phyloP scores from a whole-genome alignment of 1,140 invertebrate genomes.

The Diachasmimorpha longicaudata region DNA sequence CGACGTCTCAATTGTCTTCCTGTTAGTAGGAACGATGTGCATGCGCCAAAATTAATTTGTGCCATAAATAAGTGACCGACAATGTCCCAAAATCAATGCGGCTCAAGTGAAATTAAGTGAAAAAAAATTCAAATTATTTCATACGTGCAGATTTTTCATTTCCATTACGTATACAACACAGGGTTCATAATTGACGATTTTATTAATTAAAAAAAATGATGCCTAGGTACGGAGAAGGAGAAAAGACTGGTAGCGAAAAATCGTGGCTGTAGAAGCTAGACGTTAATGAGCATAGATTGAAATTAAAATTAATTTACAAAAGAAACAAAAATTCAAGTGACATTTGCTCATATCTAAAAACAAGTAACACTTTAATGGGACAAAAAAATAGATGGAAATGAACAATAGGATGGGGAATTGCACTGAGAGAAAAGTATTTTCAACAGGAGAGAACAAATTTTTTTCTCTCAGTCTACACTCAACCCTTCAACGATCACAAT shows the following conservation, averaged over 20 bases:
- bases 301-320: slow-evolving; percentile 31
- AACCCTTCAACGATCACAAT: too few relatives aligned
- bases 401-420: background rate
- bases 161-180: slow-evolving; percentile 33
- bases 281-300: slow-evolving; percentile 32
- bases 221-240: slow-evolving; percentile 48
- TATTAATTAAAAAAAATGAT: slow-evolving; percentile 36
- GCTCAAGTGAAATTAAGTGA: slow-evolving; percentile 19
- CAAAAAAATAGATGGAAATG: background rate
- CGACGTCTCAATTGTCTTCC: slow-evolving; percentile 10
- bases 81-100: slow-evolving; percentile 19
- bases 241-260: slow-evolving; percentile 53
- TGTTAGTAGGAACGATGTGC: background rate
- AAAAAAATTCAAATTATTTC: slow-evolving; percentile 19
- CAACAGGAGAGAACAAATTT: background rate
- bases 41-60: slow-evolving; percentile 43
- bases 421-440: background rate
- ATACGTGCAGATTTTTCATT: slow-evolving; percentile 14
- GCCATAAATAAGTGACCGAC: slow-evolving; percentile 35
- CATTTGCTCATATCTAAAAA: slow-evolving; percentile 11
- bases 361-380: background rate
- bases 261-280: slow-evolving; percentile 41
- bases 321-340: slow-evolving; percentile 11
- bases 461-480: background rate
- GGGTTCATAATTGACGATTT: slow-evolving; percentile 43